Conservation (phyloP, 23 tunicate genomes). For the Aplidium turbinatum region DNA sequence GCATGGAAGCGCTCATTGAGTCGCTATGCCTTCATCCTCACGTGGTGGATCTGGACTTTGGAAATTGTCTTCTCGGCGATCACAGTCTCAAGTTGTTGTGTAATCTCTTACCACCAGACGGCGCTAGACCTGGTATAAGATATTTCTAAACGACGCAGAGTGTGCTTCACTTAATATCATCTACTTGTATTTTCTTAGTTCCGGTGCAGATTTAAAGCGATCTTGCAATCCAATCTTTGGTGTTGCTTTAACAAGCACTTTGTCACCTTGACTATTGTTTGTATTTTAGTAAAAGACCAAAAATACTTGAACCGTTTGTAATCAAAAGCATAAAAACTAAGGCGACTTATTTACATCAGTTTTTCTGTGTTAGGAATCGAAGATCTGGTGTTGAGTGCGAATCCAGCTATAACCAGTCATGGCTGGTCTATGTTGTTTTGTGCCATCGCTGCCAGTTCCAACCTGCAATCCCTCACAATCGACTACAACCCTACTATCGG, state of each 20-base stretch:
- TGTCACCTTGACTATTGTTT: too few relatives aligned
- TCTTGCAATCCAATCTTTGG: too few relatives aligned
- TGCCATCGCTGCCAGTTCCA: slow-evolving; percentile 61
- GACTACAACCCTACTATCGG: slow-evolving; percentile 66
- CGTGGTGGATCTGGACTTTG: slow-evolving; percentile 41
- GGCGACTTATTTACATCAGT: too few relatives aligned
- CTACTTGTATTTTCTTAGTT: too few relatives aligned
- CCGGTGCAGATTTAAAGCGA: too few relatives aligned
- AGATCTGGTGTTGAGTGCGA: slow-evolving; percentile 56
- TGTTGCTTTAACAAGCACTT: too few relatives aligned
- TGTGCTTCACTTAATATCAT: too few relatives aligned
- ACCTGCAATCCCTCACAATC: slow-evolving; percentile 28
- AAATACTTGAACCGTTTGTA: too few relatives aligned
- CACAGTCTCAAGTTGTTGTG: slow-evolving; percentile 8
- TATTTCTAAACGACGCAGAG: background rate
- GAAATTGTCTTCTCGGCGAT: slow-evolving; percentile 50
- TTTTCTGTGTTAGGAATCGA: slow-evolving; percentile 29
- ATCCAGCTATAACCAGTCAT: slow-evolving; percentile 24
- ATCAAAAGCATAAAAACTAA: too few relatives aligned
- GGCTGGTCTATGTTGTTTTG: slow-evolving; percentile 69
- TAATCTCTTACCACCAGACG: slow-evolving; percentile 68
- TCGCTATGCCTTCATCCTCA: slow-evolving; percentile 53
- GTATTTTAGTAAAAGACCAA: too few relatives aligned
- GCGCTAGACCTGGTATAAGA: slow-evolving; percentile 67
- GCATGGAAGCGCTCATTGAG: slow-evolving; percentile 30